Percentiles rank a stretch among this genome's conserved stretches.
Evolutionary conservation across 2,113 vertebrate genomes (phyloP).

Genomic region (Dasyprocta punctata): DNA sequence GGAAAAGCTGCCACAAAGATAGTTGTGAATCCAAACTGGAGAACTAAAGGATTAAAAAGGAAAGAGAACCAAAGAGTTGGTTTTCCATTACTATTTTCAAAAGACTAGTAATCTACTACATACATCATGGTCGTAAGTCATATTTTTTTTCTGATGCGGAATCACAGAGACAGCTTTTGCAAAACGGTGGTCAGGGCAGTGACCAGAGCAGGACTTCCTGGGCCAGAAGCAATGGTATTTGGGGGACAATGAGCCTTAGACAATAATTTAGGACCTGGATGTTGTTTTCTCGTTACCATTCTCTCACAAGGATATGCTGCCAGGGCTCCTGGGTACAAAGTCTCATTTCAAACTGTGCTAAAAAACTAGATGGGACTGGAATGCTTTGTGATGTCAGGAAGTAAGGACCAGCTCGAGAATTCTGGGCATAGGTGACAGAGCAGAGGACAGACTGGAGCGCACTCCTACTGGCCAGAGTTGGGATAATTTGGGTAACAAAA

Average conservation of each 20-base stretch:
- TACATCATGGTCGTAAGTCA: not conserved
- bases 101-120: not conserved
- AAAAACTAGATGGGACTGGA: not conserved
- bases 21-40: conserved; percentile 98
- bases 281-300: not conserved
- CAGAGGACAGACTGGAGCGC: not conserved
- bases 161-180: not conserved
- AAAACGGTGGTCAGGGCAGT: not conserved
- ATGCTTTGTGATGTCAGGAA: not conserved
- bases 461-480: not conserved
- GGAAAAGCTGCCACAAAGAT: conserved; percentile 99
- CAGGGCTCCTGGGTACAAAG: not conserved
- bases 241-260: not conserved
- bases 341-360: not conserved
- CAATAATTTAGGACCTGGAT: not conserved
- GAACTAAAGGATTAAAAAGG: conserved; percentile 85
- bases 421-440: not conserved
- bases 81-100: not conserved
- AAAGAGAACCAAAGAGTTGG: not conserved
- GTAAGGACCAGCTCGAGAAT: not conserved
- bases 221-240: not conserved
- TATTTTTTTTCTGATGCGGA: not conserved
- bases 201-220: not conserved
- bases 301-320: not conserved
- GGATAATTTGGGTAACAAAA: not conserved